Percentiles rank a stretch among this genome's conserved stretches.
Evolutionary conservation across 2,797 vertebrate genomes (phyloP).

Genomic region (Tenualosa thibaudeaui): DNA sequence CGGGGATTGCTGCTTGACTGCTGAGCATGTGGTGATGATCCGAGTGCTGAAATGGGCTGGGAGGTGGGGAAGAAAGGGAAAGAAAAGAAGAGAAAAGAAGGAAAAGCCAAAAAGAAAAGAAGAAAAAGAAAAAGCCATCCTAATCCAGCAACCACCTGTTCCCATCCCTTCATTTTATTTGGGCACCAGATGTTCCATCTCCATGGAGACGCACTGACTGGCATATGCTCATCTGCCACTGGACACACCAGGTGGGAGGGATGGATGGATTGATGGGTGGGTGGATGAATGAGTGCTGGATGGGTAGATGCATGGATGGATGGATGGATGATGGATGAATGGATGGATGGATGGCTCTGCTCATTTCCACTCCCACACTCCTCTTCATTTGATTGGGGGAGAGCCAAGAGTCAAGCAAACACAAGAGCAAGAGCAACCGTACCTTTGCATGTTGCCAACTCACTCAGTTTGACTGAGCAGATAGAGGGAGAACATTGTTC

Average conservation of each 20-base stretch:
- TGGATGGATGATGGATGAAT: too few species aligned
- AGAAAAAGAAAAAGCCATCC: constrained; percentile 48
- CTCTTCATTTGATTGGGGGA: not conserved
- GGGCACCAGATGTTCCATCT: not conserved
- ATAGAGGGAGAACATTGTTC: too few species aligned
- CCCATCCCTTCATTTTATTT: not conserved
- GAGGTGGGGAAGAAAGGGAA: constrained; percentile 46
- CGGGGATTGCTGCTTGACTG: constrained; percentile 11
- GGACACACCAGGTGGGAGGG: too few species aligned
- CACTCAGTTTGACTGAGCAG: too few species aligned
- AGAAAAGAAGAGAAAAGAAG: constrained; percentile 31
- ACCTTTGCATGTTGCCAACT: too few species aligned
- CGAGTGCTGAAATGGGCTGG: constrained; percentile 45
- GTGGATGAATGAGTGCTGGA: too few species aligned
- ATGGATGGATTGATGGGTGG: too few species aligned
- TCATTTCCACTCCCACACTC: not conserved
- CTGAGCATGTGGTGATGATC: constrained; percentile 30
- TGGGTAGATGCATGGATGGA: too few species aligned
- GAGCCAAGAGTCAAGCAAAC: not conserved
- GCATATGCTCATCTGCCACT: constrained; percentile 19
- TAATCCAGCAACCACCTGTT: constrained; percentile 56
- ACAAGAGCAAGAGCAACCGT: not conserved
- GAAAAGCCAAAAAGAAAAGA: constrained; percentile 49
- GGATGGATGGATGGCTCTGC: not conserved
- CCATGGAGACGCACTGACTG: not conserved